Percentiles rank a stretch among this genome's conserved stretches.
Evolutionary conservation across 2,113 vertebrate genomes (phyloP).

Genomic region (Columba livia): DNA sequence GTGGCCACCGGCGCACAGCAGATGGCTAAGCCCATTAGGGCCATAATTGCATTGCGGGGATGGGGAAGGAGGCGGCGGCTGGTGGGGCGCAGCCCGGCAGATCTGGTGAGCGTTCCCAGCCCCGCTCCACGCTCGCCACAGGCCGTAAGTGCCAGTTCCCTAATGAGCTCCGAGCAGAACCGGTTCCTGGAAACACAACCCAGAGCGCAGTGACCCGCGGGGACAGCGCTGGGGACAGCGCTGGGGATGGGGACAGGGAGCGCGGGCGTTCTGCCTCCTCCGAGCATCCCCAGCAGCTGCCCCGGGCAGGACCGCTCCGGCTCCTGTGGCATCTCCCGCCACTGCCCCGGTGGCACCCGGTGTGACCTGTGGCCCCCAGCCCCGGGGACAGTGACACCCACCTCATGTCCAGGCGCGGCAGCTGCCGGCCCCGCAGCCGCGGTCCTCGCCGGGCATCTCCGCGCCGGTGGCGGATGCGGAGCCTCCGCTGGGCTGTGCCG

Average conservation of each 20-base stretch:
- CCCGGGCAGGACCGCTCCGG: neutral
- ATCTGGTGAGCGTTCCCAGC: neutral
- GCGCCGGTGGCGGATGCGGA: neutral
- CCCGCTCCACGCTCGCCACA: accelerated
- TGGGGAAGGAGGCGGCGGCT: neutral
- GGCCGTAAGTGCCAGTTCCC: neutral
- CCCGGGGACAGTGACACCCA: neutral
- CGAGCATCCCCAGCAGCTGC: neutral
- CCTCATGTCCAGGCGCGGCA: neutral
- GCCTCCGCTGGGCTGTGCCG: neutral
- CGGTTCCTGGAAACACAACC: neutral
- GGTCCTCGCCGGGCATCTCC: neutral
- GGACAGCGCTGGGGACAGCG: neutral
- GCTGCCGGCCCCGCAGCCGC: neutral
- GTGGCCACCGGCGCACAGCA: neutral
- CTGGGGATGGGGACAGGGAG: neutral
- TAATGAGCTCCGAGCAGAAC: neutral
- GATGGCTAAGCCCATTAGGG: constrained; percentile 59
- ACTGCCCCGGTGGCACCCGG: neutral
- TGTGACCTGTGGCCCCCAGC: neutral
- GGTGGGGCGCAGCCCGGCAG: neutral
- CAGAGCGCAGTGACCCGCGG: accelerated
- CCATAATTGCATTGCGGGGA: neutral
- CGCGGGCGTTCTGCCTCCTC: neutral
- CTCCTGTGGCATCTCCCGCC: neutral